These are phyloP conservation scores for Colostygia pectinataria DNA, from an alignment of 2,888 invertebrate species.

Conservation along the genomic window DNA sequence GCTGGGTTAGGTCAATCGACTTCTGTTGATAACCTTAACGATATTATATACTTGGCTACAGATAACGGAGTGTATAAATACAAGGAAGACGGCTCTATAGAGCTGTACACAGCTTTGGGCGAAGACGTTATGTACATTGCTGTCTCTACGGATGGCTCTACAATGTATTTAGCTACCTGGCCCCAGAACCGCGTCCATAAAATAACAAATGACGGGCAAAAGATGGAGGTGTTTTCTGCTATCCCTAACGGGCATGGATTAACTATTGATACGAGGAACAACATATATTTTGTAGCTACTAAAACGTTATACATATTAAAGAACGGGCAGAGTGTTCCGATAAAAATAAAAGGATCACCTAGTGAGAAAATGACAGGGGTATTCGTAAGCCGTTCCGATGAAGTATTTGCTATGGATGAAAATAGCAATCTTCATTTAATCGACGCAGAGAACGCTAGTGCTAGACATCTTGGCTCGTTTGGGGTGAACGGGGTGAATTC, in stretches of 20 bases:
- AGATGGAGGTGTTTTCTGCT: slow-evolving; percentile 56
- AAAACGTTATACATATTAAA: slow-evolving; percentile 69
- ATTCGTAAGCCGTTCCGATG: slow-evolving; percentile 66
- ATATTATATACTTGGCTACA: slow-evolving; percentile 71
- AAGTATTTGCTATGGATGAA: slow-evolving; percentile 72
- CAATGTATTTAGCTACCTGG: slow-evolving; percentile 74
- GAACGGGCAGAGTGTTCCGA: slow-evolving; percentile 55
- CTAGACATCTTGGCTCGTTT: slow-evolving; percentile 59
- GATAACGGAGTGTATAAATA: slow-evolving; percentile 77
- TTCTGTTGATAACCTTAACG: slow-evolving; percentile 73
- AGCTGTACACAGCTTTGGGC: slow-evolving; percentile 62
- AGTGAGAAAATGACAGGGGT: slow-evolving; percentile 68
- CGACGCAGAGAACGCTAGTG: slow-evolving; percentile 59
- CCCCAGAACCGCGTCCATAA: slow-evolving; percentile 72
- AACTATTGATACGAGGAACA: slow-evolving; percentile 65
- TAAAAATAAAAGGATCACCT: slow-evolving; percentile 67
- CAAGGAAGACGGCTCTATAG: slow-evolving; percentile 61
- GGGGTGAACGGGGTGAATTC: slow-evolving; percentile 64
- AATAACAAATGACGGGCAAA: slow-evolving; percentile 63
- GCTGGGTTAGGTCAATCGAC: slow-evolving; percentile 71
- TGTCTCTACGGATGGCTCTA: slow-evolving; percentile 56
- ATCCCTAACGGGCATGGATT: slow-evolving; percentile 74
- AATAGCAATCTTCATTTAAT: slow-evolving; percentile 63
- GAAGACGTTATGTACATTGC: slow-evolving; percentile 77
- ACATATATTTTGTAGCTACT: slow-evolving; percentile 69